phyloP scores from a whole-genome alignment of 2,113 vertebrate genomes.

The Tachysurus fulvidraco region DNA sequence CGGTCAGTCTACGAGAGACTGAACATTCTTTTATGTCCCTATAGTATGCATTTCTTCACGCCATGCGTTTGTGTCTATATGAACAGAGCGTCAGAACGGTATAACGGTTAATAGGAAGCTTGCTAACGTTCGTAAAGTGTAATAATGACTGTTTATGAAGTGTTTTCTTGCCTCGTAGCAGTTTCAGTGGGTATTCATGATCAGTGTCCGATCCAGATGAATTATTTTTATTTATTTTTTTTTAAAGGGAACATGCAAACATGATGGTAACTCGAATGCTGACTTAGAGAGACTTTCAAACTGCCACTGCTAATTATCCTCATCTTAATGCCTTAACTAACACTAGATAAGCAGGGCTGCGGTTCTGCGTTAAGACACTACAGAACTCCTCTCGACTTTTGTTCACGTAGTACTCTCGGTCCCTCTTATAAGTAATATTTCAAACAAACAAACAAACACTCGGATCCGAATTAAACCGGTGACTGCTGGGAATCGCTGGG shows the following conservation, averaged over 20 bases:
- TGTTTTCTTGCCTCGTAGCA: background rate
- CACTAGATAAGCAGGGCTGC: conserved; percentile 46
- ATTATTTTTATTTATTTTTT: background rate
- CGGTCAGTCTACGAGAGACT: conserved; percentile 13
- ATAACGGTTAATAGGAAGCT: conserved; percentile 56
- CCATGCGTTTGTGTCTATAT: conserved; percentile 60
- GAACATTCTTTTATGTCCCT: conserved; percentile 3
- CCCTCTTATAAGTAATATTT: background rate
- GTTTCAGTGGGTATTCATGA: background rate
- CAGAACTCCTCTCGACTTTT: conserved; percentile 30
- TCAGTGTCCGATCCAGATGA: background rate
- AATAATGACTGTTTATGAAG: conserved; percentile 21
- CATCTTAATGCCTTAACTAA: conserved; percentile 77
- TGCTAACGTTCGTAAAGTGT: conserved; percentile 11
- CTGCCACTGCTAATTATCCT: conserved; percentile 55
- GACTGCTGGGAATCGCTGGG: background rate
- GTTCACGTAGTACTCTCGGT: conserved; percentile 5
- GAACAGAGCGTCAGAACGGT: conserved; percentile 56
- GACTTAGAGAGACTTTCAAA: conserved; percentile 18
- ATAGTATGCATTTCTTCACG: conserved; percentile 7
- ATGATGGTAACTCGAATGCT: conserved; percentile 14
- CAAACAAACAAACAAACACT: too few relatives aligned
- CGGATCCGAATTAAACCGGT: background rate
- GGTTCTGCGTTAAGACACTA: conserved; percentile 49
- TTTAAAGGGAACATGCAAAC: conserved; percentile 16